A percentile compares a stretch with the other conserved stretches of the same genome.
Evolutionary conservation across 2,888 invertebrate genomes (phyloP).

Genomic region (Volucella zonaria): DNA sequence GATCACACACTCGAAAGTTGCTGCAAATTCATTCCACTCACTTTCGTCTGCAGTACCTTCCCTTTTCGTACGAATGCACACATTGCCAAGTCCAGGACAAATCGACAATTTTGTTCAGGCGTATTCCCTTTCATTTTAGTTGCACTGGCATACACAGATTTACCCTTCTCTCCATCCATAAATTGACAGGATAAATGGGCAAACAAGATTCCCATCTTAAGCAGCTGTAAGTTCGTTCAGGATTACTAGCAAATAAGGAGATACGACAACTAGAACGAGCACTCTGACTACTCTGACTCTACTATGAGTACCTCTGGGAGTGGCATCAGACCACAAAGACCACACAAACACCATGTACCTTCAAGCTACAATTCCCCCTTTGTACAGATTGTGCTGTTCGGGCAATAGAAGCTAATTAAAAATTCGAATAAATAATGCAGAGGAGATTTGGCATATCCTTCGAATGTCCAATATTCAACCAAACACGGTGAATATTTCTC

Average conservation of each 20-base stretch:
- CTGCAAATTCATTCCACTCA: not conserved
- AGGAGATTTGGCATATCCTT: slow-evolving; percentile 67
- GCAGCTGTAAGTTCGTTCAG: slow-evolving; percentile 65
- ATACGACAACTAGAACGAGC: slow-evolving; percentile 8
- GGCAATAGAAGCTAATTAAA: slow-evolving; percentile 59
- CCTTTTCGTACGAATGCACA: not conserved
- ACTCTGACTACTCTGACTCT: too few species aligned
- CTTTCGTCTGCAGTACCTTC: not conserved
- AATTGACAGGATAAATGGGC: slow-evolving; percentile 67
- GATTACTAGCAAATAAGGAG: slow-evolving; percentile 69
- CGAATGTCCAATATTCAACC: slow-evolving; percentile 51
- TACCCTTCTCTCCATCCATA: slow-evolving; percentile 40
- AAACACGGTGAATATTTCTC: slow-evolving; percentile 13
- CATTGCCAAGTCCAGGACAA: slow-evolving; percentile 21
- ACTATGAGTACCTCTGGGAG: too few species aligned
- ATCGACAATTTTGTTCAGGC: slow-evolving; percentile 50
- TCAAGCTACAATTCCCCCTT: not conserved
- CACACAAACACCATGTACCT: slow-evolving; percentile 15
- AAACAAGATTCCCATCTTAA: slow-evolving; percentile 72
- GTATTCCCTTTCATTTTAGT: slow-evolving; percentile 59
- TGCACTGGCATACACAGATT: slow-evolving; percentile 19
- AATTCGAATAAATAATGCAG: slow-evolving; percentile 73
- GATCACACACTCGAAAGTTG: not conserved
- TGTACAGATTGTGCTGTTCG: not conserved
- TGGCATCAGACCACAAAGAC: not conserved